Evolutionary conservation across 2,888 invertebrate species (phyloP), one percentile per base, ranked within the genome.

Genomic region (Strigamia transsilvanica): DNA sequence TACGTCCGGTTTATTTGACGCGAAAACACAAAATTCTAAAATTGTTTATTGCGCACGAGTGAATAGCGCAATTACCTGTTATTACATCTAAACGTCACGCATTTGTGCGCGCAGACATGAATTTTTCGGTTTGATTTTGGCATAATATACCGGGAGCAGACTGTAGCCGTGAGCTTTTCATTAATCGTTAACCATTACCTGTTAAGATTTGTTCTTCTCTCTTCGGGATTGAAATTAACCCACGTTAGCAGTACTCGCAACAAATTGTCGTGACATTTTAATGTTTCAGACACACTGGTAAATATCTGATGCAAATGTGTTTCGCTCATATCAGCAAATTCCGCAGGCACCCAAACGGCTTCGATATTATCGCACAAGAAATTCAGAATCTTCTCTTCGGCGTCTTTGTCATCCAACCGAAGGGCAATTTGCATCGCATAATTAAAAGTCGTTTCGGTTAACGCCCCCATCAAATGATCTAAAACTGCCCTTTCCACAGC

Each of bases 161-260:
- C n/a, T n/a, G n/a, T 27, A 27, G 27, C 3, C 27, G 3, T 3
- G 27, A 27, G 27, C 27, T 1, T 27, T 27, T 27, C 27, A 27
- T 27, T 27, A 27, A 27, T 27, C 27, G 27, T 27, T 66, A 21
- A 2, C 1, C 21, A 9, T 23, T 21, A 73, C 73, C 73, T 73
- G 13, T 73, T 73, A 6, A 73, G 32, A 73, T 73, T 73, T 15
- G 73, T 73, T 32, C 73, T 73, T 73, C 73, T 27, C 27, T 73
- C 73, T 73, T 73, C 73, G 2, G 73, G 73, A 32, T 73, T 73
- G n/a, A 73, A 73, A 73, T 73, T 73, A 73, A 73, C 73, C 73
- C 73, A 73, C 12, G 73, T 73, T n/a, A 73, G 12, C 10, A 73
- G 13, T 73, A 73, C 32, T 73, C 73, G 73, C 32, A 73, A 73